A percentile compares a stretch with the other conserved stretches of the same genome.
Conservation (phyloP, 2,797 vertebrate species). For the Allochrocebus solatus region DNA sequence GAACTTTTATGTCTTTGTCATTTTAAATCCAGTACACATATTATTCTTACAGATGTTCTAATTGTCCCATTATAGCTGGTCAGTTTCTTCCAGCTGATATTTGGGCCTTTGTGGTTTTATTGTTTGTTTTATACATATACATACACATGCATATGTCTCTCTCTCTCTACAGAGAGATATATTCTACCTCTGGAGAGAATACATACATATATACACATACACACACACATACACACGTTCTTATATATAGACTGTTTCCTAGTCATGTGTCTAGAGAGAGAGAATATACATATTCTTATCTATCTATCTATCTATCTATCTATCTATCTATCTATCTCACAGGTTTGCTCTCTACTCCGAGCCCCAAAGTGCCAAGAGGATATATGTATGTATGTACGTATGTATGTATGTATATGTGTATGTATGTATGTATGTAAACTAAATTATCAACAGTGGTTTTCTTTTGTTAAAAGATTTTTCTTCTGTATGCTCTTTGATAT, state of each 20-base stretch:
- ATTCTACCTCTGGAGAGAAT: background rate
- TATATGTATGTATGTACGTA: background rate
- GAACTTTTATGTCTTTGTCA: background rate
- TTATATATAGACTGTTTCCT: background rate
- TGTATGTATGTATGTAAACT: background rate
- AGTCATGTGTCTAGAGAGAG: background rate
- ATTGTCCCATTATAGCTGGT: background rate
- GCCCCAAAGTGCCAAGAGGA: background rate
- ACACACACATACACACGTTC: background rate
- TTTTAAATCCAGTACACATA: background rate
- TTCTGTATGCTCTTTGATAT: background rate
- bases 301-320: no score
- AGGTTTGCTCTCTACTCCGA: background rate
- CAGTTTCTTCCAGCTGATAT: background rate
- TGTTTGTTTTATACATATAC: background rate
- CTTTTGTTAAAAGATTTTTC: background rate
- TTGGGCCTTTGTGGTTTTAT: background rate
- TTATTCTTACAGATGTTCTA: background rate
- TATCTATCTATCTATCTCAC: background rate
- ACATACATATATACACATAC: accelerated
- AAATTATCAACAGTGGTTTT: background rate
- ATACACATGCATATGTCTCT: background rate
- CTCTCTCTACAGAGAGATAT: background rate
- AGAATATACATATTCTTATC: background rate
- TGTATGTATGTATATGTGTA: background rate